These are phyloP conservation scores for Perca schrenkii DNA, from an alignment of 2,113 vertebrate species.

Conservation along the genomic window DNA sequence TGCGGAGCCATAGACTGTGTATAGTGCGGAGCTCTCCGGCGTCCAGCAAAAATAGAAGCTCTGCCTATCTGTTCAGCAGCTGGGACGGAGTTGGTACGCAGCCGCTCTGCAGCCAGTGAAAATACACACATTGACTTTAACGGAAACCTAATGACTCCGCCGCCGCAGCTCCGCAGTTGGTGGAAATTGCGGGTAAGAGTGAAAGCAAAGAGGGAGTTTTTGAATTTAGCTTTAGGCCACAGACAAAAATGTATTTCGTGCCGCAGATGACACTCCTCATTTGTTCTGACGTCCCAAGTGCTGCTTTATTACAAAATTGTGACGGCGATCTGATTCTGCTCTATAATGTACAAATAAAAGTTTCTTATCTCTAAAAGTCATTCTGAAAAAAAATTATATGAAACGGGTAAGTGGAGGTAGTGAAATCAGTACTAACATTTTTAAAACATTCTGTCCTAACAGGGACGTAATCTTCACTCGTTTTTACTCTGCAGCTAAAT, in stretches of 20 bases:
- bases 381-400: background rate
- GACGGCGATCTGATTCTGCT: background rate
- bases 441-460: background rate
- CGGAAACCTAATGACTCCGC: too few relatives aligned
- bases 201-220: slow-evolving; percentile 6
- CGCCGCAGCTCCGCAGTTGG: too few relatives aligned
- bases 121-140: too few relatives aligned
- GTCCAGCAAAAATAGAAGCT: too few relatives aligned
- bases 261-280: background rate
- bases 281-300: background rate
- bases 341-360: background rate
- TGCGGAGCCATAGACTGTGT: too few relatives aligned
- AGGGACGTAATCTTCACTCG: too few relatives aligned
- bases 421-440: background rate
- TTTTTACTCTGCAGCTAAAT: background rate
- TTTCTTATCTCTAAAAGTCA: background rate
- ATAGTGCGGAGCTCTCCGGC: too few relatives aligned
- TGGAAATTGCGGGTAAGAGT: background rate
- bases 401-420: background rate
- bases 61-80: too few relatives aligned
- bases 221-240: background rate
- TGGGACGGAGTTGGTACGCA: too few relatives aligned
- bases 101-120: too few relatives aligned
- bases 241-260: background rate
- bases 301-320: background rate